Percentiles rank a stretch among this genome's conserved stretches.
phyloP scores from a whole-genome alignment of 1,140 invertebrate genomes.

The Drosophila albomicans region DNA sequence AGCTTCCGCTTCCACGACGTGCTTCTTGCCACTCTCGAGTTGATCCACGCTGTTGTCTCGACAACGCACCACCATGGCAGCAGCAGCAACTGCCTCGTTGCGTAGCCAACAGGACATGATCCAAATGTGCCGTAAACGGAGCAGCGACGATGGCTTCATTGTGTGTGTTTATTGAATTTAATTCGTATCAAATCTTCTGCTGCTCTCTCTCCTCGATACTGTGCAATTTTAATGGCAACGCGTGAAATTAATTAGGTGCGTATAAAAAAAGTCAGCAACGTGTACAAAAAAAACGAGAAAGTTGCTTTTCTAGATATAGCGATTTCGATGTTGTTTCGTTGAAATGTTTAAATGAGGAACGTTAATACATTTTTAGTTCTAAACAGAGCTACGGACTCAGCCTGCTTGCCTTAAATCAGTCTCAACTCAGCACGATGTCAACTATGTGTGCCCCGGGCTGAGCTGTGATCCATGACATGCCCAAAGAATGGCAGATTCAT shows the following conservation, averaged over 20 bases:
- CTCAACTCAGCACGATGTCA: not conserved
- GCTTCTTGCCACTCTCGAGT: slow-evolving; percentile 9
- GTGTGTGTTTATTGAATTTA: not conserved
- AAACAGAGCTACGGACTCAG: not conserved
- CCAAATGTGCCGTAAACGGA: slow-evolving; percentile 65
- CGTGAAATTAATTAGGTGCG: not conserved
- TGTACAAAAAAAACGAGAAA: not conserved
- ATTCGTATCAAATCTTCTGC: not conserved
- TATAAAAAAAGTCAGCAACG: slow-evolving; percentile 5
- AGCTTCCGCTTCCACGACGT: not conserved
- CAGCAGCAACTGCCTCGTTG: slow-evolving; percentile 63
- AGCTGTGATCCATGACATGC: slow-evolving; percentile 17
- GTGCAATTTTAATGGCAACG: slow-evolving; percentile 6
- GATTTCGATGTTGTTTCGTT: not conserved
- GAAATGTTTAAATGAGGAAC: not conserved
- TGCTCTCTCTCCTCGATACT: not conserved
- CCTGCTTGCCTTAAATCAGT: slow-evolving; percentile 34
- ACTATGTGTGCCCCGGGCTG: not conserved
- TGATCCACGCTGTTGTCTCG: slow-evolving; percentile 37
- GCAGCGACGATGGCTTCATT: slow-evolving; percentile 60
- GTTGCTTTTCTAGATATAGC: slow-evolving; percentile 3
- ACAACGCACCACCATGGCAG: slow-evolving; percentile 56
- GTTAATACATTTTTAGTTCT: not conserved
- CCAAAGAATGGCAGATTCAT: not conserved
- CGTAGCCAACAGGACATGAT: slow-evolving; percentile 63